phyloP scores from a whole-genome alignment of 30 jellyfish, hydroid and myxozoan species.

The Sanderia malayensis region DNA sequence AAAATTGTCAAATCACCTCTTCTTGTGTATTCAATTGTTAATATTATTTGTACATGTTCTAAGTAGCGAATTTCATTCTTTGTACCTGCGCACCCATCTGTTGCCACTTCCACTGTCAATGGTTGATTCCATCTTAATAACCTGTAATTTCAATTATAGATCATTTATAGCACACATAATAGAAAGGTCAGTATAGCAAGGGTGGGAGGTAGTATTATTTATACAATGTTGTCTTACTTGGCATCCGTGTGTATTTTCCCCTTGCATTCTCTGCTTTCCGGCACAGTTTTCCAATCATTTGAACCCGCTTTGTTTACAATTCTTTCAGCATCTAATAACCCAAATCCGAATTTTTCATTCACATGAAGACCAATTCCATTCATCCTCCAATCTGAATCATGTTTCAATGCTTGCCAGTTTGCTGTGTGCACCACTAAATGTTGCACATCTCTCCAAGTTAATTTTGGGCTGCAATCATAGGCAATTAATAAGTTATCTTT shows the following conservation, averaged over 20 bases:
- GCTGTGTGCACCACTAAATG: conserved; percentile 92
- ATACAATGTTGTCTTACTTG: conserved; percentile 77
- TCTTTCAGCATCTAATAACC: conserved; percentile 90
- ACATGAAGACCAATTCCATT: conserved; percentile 97
- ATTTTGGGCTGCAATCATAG: conserved; percentile 91
- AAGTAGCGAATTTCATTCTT: conserved; percentile 87
- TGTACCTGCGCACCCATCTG: conserved; percentile 81
- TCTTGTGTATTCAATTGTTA: conserved; percentile 78
- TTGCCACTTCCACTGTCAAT: conserved; percentile 69
- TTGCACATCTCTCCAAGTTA: conserved; percentile 99
- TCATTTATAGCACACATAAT: too few relatives aligned
- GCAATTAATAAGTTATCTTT: too few relatives aligned
- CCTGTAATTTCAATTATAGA: too few relatives aligned
- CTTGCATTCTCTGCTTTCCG: conserved; percentile 84
- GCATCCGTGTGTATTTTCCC: conserved; percentile 71
- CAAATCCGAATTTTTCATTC: conserved; percentile 98
- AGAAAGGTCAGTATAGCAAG: too few relatives aligned
- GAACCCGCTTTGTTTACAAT: conserved; percentile 74
- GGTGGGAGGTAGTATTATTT: too few relatives aligned
- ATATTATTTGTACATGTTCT: conserved; percentile 88
- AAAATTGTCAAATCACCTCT: conserved; percentile 94
- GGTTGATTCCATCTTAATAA: conserved; percentile 98
- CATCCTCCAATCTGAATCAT: conserved; percentile 98
- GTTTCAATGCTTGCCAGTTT: conserved; percentile 84
- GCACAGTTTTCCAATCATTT: conserved; percentile 85